Percentiles rank a stretch among this genome's conserved stretches.
These are phyloP conservation scores for Distichodus sexfasciatus DNA, from an alignment of 2,797 vertebrate species.

Conservation along the genomic window DNA sequence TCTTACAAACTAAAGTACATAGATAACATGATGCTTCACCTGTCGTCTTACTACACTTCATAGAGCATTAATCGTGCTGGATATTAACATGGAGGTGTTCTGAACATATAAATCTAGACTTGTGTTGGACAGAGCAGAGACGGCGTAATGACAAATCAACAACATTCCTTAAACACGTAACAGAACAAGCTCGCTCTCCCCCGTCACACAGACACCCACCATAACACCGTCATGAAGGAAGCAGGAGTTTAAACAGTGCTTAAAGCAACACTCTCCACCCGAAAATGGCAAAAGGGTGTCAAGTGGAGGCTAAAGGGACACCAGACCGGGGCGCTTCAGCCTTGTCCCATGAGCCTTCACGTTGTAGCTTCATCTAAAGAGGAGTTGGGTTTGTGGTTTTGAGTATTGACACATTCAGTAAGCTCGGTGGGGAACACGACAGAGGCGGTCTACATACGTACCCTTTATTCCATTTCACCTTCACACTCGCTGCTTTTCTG, in stretches of 20 bases:
- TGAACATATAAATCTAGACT: slow-evolving; percentile 37
- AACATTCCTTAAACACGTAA: slow-evolving; percentile 35
- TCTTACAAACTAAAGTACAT: slow-evolving; percentile 30
- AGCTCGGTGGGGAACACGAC: slow-evolving; percentile 29
- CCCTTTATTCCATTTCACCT: slow-evolving; percentile 31
- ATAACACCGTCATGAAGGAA: slow-evolving; percentile 25
- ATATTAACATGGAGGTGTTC: slow-evolving; percentile 28
- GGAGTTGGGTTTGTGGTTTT: slow-evolving; percentile 7
- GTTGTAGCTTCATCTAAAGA: neutral
- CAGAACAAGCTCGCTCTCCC: neutral
- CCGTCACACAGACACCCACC: neutral
- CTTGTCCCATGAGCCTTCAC: neutral
- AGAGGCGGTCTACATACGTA: slow-evolving; percentile 28
- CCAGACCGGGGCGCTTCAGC: too few relatives aligned
- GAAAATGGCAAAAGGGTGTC: too few relatives aligned
- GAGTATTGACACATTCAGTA: slow-evolving; percentile 26
- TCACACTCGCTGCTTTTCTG: slow-evolving; percentile 49
- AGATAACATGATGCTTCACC: slow-evolving; percentile 12
- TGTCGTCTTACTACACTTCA: slow-evolving; percentile 6
- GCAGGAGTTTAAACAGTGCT: slow-evolving; percentile 30
- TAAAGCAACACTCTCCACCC: too few relatives aligned
- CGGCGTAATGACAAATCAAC: slow-evolving; percentile 15
- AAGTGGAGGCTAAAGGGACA: too few relatives aligned
- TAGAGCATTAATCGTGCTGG: slow-evolving; percentile 1
- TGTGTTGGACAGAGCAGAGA: slow-evolving; percentile 27